Evolutionary conservation across 2,797 vertebrate genomes (phyloP).

Genomic region (Agapornis canus): DNA sequence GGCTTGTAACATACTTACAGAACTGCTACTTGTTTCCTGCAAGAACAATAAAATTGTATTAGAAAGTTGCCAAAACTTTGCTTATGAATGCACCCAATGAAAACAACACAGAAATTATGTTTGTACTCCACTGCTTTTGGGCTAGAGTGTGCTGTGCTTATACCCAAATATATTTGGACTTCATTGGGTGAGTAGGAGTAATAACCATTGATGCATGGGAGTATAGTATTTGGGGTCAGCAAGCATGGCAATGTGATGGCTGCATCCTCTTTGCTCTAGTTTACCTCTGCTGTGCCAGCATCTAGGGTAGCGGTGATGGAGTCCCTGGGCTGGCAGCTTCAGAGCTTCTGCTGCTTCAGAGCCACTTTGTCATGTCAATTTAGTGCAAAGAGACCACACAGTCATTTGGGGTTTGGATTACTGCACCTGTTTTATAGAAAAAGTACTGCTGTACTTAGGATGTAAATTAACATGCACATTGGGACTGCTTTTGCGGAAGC

Average conservation of each 20-base stretch:
- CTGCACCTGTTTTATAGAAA: not conserved
- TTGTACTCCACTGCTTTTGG: not conserved
- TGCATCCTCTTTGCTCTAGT: not conserved
- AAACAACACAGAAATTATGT: not conserved
- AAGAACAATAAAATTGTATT: not conserved
- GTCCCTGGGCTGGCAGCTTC: not conserved
- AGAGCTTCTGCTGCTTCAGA: not conserved
- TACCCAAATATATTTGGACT: too few species aligned
- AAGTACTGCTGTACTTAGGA: not conserved
- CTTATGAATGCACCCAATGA: not conserved
- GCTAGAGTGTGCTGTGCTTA: fast-evolving
- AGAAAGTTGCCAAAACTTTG: not conserved
- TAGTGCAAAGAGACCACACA: not conserved
- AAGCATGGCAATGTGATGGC: fast-evolving
- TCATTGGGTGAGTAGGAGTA: not conserved
- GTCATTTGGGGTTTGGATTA: not conserved
- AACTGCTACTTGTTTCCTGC: not conserved
- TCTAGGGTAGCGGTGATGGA: fast-evolving
- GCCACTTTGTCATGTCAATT: fast-evolving
- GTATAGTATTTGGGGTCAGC: fast-evolving
- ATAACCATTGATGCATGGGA: fast-evolving
- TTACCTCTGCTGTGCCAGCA: not conserved
- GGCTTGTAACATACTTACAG: not conserved
- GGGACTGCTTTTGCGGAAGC: not conserved
- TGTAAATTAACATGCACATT: not conserved